A percentile compares a stretch with the other conserved stretches of the same genome.
Conservation (phyloP, 1,140 invertebrate genomes). For the Carcinoscorpius rotundicauda region DNA sequence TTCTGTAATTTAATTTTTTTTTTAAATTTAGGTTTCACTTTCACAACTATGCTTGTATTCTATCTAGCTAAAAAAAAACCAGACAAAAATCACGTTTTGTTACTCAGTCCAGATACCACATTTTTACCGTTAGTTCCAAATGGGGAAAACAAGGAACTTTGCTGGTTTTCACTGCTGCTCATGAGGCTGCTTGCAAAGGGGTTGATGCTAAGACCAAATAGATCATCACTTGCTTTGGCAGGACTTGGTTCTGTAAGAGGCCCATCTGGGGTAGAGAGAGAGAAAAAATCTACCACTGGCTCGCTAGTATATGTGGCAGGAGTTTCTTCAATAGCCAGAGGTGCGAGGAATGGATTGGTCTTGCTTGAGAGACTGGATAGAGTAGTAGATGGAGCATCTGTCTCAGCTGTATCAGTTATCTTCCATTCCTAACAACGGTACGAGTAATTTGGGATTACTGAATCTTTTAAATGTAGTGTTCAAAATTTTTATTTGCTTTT, state of each 20-base stretch:
- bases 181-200: conserved; percentile 77
- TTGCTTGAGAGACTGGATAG: conserved; percentile 42
- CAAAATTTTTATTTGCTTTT: too few species aligned
- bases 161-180: conserved; percentile 34
- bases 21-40: too few species aligned
- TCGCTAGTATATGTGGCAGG: conserved; percentile 12
- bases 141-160: conserved; percentile 9
- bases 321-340: conserved; percentile 25
- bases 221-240: conserved; percentile 54
- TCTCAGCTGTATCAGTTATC: too few species aligned
- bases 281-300: conserved; percentile 30
- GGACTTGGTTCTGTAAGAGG: conserved; percentile 22
- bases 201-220: conserved; percentile 62
- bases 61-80: too few species aligned
- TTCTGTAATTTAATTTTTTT: too few species aligned
- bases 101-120: not conserved
- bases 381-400: too few species aligned
- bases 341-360: conserved; percentile 74
- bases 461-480: too few species aligned
- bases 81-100: too few species aligned
- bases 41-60: too few species aligned
- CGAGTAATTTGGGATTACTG: too few species aligned
- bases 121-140: conserved; percentile 19
- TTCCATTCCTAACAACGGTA: too few species aligned
- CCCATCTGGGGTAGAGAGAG: conserved; percentile 22